Conservation (phyloP, 2,113 vertebrate genomes). For the Cryptotis parvus region DNA sequence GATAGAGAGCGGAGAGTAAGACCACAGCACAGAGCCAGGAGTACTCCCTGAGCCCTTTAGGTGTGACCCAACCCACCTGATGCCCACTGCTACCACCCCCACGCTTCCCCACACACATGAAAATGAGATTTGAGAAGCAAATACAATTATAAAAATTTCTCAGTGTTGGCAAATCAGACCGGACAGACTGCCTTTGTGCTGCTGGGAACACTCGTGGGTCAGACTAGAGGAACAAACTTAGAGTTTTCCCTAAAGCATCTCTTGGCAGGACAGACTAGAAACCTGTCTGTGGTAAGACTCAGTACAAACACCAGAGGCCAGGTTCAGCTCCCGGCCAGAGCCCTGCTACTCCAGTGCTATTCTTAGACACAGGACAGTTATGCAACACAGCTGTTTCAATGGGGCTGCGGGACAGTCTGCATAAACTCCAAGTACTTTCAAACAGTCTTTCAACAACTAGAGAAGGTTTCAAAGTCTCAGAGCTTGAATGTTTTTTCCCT, state of each 20-base stretch:
- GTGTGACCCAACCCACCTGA: too few species aligned
- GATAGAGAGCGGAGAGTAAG: too few species aligned
- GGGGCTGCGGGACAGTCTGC: neutral
- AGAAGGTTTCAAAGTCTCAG: constrained; percentile 25
- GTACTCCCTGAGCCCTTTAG: too few species aligned
- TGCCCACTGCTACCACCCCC: too few species aligned
- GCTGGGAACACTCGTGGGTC: neutral
- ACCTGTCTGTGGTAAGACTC: neutral
- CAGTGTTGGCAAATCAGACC: neutral
- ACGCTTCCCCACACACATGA: too few species aligned
- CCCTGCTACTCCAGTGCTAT: constrained; percentile 17
- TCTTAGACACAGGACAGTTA: constrained; percentile 71
- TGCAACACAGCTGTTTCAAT: constrained; percentile 56
- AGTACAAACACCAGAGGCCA: neutral
- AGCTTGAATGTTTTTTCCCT: neutral
- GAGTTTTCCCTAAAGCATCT: neutral
- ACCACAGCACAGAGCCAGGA: too few species aligned
- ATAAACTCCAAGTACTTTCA: constrained; percentile 36
- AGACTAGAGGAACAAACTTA: neutral
- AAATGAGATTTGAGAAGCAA: neutral
- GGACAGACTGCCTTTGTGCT: neutral
- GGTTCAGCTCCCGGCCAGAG: constrained; percentile 19
- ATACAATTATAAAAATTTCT: neutral
- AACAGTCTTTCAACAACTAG: constrained; percentile 13
- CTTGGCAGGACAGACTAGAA: constrained; percentile 17